phyloP scores from a whole-genome alignment of 2,797 vertebrate genomes.

The Oreortyx pictus region DNA sequence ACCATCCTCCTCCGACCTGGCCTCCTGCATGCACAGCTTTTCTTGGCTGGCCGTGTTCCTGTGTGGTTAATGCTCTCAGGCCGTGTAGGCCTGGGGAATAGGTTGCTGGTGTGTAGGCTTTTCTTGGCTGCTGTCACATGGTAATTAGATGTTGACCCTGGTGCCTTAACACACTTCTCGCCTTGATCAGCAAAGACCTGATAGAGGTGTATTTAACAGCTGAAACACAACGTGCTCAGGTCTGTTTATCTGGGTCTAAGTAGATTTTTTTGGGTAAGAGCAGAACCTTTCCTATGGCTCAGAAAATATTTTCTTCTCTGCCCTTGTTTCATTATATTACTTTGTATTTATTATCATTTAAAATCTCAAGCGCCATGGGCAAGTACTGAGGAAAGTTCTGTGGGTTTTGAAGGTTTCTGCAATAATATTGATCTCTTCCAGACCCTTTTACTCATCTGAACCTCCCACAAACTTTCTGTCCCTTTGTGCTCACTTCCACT shows the following conservation, averaged over 20 bases:
- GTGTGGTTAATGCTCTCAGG: background rate
- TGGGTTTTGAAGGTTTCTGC: background rate
- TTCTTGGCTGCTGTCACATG: background rate
- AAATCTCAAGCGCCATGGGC: background rate
- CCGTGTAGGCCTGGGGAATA: background rate
- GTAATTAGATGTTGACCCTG: background rate
- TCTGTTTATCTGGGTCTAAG: background rate
- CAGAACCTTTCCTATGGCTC: background rate
- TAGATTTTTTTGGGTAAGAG: background rate
- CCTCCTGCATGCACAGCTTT: background rate
- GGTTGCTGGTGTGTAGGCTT: background rate
- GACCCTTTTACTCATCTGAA: background rate
- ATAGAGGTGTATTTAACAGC: background rate
- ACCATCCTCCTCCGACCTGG: background rate
- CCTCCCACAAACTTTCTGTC: background rate
- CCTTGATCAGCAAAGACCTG: background rate
- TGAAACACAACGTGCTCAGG: background rate
- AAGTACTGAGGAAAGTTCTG: background rate
- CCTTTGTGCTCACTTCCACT: background rate
- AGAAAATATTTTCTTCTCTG: constrained; percentile 2
- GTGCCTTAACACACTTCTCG: background rate
- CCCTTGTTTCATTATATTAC: background rate
- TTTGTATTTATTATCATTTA: background rate
- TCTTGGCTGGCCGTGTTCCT: background rate
- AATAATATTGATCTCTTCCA: background rate